Conservation (phyloP, 2,797 vertebrate species). For the Molossus molossus region DNA sequence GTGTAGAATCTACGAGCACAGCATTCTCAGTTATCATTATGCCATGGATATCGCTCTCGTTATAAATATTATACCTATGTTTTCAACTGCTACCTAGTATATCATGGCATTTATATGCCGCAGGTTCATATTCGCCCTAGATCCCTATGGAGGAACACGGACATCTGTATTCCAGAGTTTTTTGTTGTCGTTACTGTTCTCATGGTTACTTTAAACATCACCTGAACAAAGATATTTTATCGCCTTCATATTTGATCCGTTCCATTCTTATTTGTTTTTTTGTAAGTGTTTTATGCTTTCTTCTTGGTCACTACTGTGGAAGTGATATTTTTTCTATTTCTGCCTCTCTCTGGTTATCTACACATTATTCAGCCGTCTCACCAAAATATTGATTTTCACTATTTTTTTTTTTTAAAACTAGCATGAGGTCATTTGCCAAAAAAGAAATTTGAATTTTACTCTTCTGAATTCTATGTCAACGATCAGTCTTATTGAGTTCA, state of each 20-base stretch:
- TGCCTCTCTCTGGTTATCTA: not conserved
- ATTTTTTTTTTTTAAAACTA: not conserved
- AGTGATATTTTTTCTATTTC: not conserved
- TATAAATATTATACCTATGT: not conserved
- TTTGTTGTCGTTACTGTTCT: not conserved
- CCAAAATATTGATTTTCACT: not conserved
- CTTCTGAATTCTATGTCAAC: not conserved
- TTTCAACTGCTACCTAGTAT: not conserved
- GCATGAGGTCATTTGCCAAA: not conserved
- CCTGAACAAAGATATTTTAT: not conserved
- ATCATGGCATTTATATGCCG: not conserved
- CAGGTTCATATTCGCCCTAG: not conserved
- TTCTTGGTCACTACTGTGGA: not conserved
- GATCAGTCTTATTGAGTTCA: not conserved
- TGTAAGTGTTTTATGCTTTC: not conserved
- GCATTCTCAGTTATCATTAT: not conserved
- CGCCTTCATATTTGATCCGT: not conserved
- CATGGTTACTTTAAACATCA: not conserved
- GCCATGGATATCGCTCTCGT: not conserved
- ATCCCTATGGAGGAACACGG: not conserved
- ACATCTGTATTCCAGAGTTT: not conserved
- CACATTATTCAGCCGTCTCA: not conserved
- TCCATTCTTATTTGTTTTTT: not conserved
- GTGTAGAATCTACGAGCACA: not conserved
- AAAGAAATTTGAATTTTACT: not conserved